These are phyloP conservation scores for Danio rerio DNA, from an alignment of 2,113 vertebrate species.

Conservation along the genomic window GRCz12tu NC_133183.1:28036001-28036500, in stretches of 20 bases:
- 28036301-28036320: conserved; percentile 20
- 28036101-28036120: conserved; percentile 24
- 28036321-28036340: conserved; percentile 12
- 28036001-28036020: conserved; percentile 40
- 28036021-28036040: conserved; percentile 23
- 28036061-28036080: conserved; percentile 3
- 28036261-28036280: background rate
- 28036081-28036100: conserved; percentile 10
- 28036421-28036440: background rate
- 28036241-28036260: background rate
- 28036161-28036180: background rate
- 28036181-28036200: conserved; percentile 31
- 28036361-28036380: conserved; percentile 4
- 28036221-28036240: conserved; percentile 20
- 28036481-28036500: background rate
- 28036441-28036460: conserved; percentile 21
- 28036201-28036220: conserved; percentile 19
- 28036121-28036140: conserved; percentile 39
- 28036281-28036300: conserved; percentile 2
- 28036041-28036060: conserved; percentile 41
- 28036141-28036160: background rate
- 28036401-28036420: background rate
- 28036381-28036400: conserved; percentile 2
- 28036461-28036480: background rate
- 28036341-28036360: conserved; percentile 2